Conservation (phyloP, 2,888 invertebrate species). For the Craniophora ligustri region DNA sequence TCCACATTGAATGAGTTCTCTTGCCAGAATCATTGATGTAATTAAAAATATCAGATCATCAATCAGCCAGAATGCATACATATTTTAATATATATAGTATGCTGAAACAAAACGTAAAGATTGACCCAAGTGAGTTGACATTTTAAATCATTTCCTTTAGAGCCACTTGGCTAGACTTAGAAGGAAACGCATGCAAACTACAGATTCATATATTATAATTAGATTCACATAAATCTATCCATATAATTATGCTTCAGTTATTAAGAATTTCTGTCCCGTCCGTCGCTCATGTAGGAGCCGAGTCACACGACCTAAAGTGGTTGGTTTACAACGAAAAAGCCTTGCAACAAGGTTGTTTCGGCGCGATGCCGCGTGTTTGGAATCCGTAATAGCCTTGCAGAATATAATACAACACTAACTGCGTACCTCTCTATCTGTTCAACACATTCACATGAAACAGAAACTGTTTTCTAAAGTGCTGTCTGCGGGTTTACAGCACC, state of each 20-base stretch:
- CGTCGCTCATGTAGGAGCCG: constrained; percentile 36
- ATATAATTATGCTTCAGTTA: constrained; percentile 26
- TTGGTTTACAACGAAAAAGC: constrained; percentile 72
- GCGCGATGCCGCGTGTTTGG: constrained; percentile 71
- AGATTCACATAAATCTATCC: constrained; percentile 35
- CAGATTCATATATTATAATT: constrained; percentile 30
- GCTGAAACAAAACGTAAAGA: too few relatives aligned
- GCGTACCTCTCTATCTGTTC: constrained; percentile 46
- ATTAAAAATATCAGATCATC: too few relatives aligned
- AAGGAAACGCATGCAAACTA: constrained; percentile 23
- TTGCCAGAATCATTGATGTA: too few relatives aligned
- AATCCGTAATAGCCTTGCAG: constrained; percentile 79
- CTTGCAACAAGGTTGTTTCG: constrained; percentile 83
- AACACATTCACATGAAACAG: constrained; percentile 23
- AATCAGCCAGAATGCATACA: too few relatives aligned
- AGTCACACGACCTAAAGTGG: constrained; percentile 60
- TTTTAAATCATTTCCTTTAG: constrained; percentile 3
- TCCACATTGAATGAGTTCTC: too few relatives aligned
- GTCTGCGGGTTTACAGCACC: not conserved
- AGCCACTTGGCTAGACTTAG: constrained; percentile 23
- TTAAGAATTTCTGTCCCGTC: constrained; percentile 49
- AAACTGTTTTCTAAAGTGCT: constrained; percentile 45
- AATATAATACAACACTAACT: constrained; percentile 58
- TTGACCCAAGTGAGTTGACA: constrained; percentile 8
- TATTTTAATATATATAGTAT: too few relatives aligned